These are phyloP conservation scores for Antheraea mylitta DNA, from an alignment of 1,140 invertebrate genomes.

Conservation along the genomic window DNA sequence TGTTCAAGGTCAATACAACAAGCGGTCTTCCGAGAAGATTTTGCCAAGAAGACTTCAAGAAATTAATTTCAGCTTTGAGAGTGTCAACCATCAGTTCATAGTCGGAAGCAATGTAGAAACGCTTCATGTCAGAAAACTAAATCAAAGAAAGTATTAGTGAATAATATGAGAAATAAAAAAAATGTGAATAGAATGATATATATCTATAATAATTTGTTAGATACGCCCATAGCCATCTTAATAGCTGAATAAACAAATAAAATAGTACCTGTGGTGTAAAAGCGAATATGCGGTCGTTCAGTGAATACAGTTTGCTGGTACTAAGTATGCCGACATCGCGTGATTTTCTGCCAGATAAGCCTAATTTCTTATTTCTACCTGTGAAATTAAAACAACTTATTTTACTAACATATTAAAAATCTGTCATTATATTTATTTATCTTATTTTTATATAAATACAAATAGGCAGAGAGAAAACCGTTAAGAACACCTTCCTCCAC, in stretches of 20 bases:
- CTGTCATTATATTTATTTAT: too few relatives aligned
- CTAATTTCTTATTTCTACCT: constrained; percentile 95
- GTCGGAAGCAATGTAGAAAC: constrained; percentile 98
- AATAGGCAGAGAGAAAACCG: too few relatives aligned
- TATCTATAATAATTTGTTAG: constrained; percentile 10
- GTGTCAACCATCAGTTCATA: constrained; percentile 98
- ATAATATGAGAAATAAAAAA: constrained; percentile 4
- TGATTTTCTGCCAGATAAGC: constrained; percentile 95
- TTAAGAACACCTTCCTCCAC: too few relatives aligned
- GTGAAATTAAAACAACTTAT: constrained; percentile 35
- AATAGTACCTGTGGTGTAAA: constrained; percentile 97
- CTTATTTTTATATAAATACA: too few relatives aligned
- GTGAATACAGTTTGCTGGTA: constrained; percentile 98
- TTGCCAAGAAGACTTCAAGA: constrained; percentile 97
- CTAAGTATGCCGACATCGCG: constrained; percentile 97
- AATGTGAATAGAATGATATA: constrained; percentile 3
- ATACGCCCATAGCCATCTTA: neutral
- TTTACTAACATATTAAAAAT: too few relatives aligned
- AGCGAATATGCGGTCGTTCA: constrained; percentile 97
- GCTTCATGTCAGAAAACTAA: constrained; percentile 96
- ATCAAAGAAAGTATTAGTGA: constrained; percentile 50
- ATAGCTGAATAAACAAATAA: neutral
- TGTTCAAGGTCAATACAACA: constrained; percentile 92
- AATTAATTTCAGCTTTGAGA: constrained; percentile 97
- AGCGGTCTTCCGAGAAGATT: constrained; percentile 95